These are phyloP conservation scores for Oasisia sp. DNA, from an alignment of 2,888 invertebrate genomes.

Conservation along the genomic window DNA sequence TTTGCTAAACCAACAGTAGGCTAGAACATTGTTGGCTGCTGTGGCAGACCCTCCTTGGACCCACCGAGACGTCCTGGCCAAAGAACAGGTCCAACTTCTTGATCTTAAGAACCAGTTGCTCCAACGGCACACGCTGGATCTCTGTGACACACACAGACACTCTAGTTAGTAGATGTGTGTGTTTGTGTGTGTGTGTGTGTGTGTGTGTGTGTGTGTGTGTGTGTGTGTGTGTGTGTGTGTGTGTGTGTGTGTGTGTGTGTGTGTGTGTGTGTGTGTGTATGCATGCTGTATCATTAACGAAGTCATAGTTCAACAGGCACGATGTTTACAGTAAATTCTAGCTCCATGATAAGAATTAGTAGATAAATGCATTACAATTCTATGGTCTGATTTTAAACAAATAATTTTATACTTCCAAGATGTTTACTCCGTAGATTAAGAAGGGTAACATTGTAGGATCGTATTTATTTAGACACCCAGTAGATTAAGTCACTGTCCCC, in stretches of 20 bases:
- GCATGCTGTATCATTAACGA: neutral
- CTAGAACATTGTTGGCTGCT: neutral
- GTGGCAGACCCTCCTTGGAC: neutral
- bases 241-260: neutral
- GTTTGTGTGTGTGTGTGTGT: neutral
- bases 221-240: neutral
- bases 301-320: neutral
- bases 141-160: constrained; percentile 73
- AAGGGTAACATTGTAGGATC: too few relatives aligned
- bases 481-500: neutral
- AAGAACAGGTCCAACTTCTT: constrained; percentile 69
- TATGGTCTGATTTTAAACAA: too few relatives aligned
- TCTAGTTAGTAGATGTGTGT: neutral
- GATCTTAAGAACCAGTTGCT: constrained; percentile 84
- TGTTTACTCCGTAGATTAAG: too few relatives aligned
- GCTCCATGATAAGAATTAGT: too few relatives aligned
- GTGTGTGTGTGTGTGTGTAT: too few relatives aligned
- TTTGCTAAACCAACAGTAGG: neutral
- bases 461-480: neutral
- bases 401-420: too few relatives aligned
- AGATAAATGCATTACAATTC: too few relatives aligned
- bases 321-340: neutral
- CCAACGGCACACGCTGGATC: constrained; percentile 81
- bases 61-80: constrained; percentile 48
- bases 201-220: neutral